Base-by-base conservation (phyloP, 2,888 invertebrate genomes). In the Eucera pruinosa region DNA sequence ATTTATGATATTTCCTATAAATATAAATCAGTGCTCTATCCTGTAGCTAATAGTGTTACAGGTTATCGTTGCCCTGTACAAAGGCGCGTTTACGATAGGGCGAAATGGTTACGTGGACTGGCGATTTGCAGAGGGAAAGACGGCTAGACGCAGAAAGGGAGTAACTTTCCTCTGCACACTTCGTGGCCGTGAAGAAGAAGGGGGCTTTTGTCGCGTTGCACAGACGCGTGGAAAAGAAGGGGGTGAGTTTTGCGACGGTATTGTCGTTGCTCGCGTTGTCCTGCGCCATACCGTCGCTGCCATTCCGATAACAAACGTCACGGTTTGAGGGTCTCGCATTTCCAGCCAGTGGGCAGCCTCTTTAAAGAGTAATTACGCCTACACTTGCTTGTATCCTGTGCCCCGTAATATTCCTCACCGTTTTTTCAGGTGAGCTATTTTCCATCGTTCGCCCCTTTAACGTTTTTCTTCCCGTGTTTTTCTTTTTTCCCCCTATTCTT, bases 151-250 rank as follows among this genome's bases (percentile, higher is more conserved):
- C 7, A 11, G 25, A 33, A 18, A 50, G 68, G 43, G 48, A 66
- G 52, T 45, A 76, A 78, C 61, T 81, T 72, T 81, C 68, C 81
- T 84, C 67, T 57, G 74, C 50, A 73, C 73, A 82, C 74, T 82
- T 80, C 72, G 81, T 76, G 81, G 80, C 67, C 69, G 69, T n/a
- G 62, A 78, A 81, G 72, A 74, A 71, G 71, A 70, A 75, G 58
- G 58, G 18, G 18, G 76, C 69, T 67, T 78, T 84, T 84, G 84
- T 84, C 67, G 74, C 48, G 69, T 30, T 65, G 64, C 78, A 66
- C 54, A 76, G 71, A 60, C 69, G 66, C 70, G 74, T 66, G 58
- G 70, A 50, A 68, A 73, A 69, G 64, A 67, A 50, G 69, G 57
- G 78, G 62, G 61, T 58, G 54, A 55, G 66, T 5, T 45, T 52